Percentiles rank a stretch among this genome's conserved stretches.
phyloP scores from a whole-genome alignment of 2,113 vertebrate genomes.

The Ptilonorhynchus violaceus region DNA sequence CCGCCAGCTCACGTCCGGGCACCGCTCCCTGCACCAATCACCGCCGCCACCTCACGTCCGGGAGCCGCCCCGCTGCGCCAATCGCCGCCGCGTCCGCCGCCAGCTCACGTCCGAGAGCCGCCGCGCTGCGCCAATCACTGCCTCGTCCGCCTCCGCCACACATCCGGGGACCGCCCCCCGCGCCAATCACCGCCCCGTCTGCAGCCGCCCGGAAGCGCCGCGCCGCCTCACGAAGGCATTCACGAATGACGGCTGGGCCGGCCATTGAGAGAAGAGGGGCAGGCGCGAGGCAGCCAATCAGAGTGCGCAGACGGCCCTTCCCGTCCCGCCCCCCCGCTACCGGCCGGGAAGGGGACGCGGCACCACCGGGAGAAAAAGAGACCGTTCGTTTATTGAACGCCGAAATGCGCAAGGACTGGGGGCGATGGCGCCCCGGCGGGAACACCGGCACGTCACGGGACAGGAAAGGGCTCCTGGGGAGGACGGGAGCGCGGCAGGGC shows the following conservation, averaged over 20 bases:
- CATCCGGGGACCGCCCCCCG: background rate
- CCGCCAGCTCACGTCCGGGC: background rate
- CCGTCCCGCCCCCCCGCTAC: background rate
- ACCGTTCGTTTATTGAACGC: constrained; percentile 26
- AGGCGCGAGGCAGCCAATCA: background rate
- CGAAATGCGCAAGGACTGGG: background rate
- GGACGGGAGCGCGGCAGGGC: accelerated
- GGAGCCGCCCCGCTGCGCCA: background rate
- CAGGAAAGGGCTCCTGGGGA: background rate
- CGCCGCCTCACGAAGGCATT: accelerated
- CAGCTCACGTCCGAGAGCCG: background rate
- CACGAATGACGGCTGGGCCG: accelerated
- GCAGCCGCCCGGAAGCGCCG: accelerated
- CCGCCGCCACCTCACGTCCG: background rate
- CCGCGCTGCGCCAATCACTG: background rate
- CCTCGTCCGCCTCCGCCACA: background rate
- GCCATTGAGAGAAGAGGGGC: background rate
- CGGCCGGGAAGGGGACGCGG: background rate
- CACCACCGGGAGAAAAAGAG: background rate
- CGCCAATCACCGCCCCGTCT: background rate
- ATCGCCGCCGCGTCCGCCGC: too few species aligned
- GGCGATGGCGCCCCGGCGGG: too few species aligned
- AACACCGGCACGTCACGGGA: background rate
- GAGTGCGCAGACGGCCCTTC: accelerated
- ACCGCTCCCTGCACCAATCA: background rate